Conservation (phyloP, 2,113 vertebrate species). For the Phyllostomus discolor region DNA sequence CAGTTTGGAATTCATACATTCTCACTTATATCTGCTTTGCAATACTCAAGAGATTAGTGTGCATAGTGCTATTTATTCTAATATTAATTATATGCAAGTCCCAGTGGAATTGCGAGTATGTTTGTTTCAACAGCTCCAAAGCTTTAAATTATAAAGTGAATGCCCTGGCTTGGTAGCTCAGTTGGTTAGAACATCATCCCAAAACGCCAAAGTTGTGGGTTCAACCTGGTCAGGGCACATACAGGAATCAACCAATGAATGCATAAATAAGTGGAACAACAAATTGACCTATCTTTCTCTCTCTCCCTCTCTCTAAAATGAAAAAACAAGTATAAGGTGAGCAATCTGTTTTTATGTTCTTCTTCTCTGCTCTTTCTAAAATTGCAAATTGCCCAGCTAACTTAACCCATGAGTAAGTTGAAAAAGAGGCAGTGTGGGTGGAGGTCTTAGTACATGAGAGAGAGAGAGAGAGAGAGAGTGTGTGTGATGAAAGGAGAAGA, state of each 20-base stretch:
- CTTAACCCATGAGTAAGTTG: background rate
- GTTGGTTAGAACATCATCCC: too few relatives aligned
- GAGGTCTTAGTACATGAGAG: background rate
- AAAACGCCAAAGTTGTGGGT: too few relatives aligned
- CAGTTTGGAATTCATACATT: background rate
- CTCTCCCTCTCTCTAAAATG: too few relatives aligned
- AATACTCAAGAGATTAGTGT: constrained; percentile 3
- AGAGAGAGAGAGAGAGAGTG: too few relatives aligned
- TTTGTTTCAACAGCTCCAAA: background rate
- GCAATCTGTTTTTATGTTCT: background rate
- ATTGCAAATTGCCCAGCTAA: background rate
- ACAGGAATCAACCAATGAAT: too few relatives aligned
- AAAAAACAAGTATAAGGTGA: background rate
- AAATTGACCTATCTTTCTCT: too few relatives aligned
- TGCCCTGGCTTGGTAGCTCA: too few relatives aligned
- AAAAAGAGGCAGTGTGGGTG: background rate
- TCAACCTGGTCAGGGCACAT: too few relatives aligned
- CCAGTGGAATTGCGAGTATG: background rate
- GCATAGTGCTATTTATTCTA: background rate
- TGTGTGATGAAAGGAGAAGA: background rate
- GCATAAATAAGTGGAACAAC: too few relatives aligned
- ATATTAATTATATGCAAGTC: background rate
- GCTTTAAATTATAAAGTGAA: background rate
- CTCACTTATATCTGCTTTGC: background rate
- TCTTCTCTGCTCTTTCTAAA: constrained; percentile 10